These are phyloP conservation scores for Drosophila watanabei DNA, from an alignment of 1,140 invertebrate genomes.

Conservation along the genomic window DNA sequence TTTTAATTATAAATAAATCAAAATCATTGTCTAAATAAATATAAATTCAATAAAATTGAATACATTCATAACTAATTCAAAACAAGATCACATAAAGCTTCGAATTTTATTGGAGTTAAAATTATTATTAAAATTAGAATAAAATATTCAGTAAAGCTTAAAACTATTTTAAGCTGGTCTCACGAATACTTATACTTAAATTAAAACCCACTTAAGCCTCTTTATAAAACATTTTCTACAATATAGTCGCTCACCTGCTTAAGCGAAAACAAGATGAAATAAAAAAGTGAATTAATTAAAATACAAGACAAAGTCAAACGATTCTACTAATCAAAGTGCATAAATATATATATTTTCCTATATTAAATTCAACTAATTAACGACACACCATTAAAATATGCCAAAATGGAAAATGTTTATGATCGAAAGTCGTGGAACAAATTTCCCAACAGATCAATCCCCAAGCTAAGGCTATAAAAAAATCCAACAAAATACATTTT, in stretches of 20 bases:
- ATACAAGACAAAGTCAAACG: slow-evolving; percentile 25
- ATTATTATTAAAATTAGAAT: background rate
- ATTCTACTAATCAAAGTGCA: background rate
- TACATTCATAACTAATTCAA: background rate
- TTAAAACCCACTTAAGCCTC: slow-evolving; percentile 1
- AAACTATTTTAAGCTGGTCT: slow-evolving; percentile 3
- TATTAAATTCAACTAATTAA: slow-evolving; percentile 36
- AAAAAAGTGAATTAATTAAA: slow-evolving; percentile 27
- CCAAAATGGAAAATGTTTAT: slow-evolving; percentile 41
- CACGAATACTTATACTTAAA: background rate
- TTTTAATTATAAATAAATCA: too few species aligned
- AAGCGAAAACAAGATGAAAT: slow-evolving; percentile 1
- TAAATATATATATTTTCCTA: slow-evolving; percentile 1
- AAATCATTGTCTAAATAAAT: too few species aligned
- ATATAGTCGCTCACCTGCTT: background rate
- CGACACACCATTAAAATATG: slow-evolving; percentile 34
- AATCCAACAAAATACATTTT: slow-evolving; percentile 44
- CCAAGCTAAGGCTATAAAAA: slow-evolving; percentile 30
- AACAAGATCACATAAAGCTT: background rate
- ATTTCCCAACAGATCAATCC: slow-evolving; percentile 45
- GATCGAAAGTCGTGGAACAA: slow-evolving; percentile 44
- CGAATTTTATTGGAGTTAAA: background rate
- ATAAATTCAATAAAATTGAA: too few species aligned
- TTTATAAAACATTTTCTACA: background rate
- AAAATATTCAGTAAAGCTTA: background rate